Evolutionary conservation across 2,113 vertebrate genomes (phyloP).

Genomic region (Merops nubicus): DNA sequence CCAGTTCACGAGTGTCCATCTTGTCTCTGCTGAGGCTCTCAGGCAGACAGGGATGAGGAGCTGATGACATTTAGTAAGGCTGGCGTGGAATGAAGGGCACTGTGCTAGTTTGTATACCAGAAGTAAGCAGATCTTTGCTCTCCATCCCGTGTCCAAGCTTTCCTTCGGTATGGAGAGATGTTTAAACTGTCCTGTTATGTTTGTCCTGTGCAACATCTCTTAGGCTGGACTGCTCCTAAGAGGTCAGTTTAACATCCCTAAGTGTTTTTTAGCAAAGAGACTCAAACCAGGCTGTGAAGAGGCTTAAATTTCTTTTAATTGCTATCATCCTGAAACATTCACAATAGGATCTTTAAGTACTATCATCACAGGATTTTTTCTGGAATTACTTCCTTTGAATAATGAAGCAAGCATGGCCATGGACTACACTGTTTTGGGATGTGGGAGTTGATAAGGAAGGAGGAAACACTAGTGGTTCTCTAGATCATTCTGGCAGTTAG

Average conservation of each 20-base stretch:
- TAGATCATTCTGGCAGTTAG: background rate
- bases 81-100: no score
- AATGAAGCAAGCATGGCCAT: background rate
- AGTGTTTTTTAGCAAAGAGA: background rate
- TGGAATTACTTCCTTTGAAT: background rate
- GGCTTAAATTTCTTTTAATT: background rate
- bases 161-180: background rate
- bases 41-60: background rate
- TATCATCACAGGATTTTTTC: background rate
- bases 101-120: background rate
- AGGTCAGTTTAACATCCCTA: background rate
- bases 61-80: background rate
- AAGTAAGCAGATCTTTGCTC: background rate
- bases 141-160: background rate
- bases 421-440: background rate
- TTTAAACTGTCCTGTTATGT: background rate
- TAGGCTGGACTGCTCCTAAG: background rate
- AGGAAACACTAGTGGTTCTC: background rate
- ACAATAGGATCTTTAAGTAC: background rate
- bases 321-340: background rate
- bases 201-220: background rate
- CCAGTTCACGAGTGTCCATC: background rate
- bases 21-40: background rate
- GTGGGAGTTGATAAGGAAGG: background rate
- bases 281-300: background rate